Percentiles rank a stretch among this genome's conserved stretches.
phyloP scores from a whole-genome alignment of 2,113 vertebrate species.

The Sterna hirundo region DNA sequence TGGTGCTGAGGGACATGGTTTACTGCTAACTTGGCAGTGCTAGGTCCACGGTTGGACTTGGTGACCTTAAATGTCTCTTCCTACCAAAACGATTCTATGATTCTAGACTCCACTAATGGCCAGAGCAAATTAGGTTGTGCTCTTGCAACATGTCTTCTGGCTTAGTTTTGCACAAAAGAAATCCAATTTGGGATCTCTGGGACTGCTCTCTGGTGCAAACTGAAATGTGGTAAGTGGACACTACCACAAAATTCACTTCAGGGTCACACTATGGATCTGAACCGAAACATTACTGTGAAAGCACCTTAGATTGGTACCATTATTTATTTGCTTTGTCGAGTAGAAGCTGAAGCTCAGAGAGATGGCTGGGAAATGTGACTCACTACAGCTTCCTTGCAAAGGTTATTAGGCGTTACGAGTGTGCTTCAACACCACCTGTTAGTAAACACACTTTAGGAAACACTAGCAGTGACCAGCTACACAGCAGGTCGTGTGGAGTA shows the following conservation, averaged over 20 bases:
- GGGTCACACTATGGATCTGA: background rate
- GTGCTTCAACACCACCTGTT: background rate
- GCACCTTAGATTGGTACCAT: background rate
- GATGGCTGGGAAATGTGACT: background rate
- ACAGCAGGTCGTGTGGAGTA: background rate
- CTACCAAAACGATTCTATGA: background rate
- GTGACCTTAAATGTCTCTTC: background rate
- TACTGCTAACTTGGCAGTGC: background rate
- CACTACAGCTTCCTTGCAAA: background rate
- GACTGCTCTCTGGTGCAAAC: background rate
- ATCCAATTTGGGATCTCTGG: background rate
- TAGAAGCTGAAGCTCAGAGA: background rate
- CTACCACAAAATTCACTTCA: background rate
- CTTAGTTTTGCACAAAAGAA: background rate
- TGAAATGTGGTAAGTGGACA: fast-evolving
- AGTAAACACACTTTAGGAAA: background rate
- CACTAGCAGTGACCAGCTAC: background rate
- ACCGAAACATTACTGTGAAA: background rate
- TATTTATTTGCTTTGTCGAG: background rate
- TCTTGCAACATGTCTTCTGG: background rate
- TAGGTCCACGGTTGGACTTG: background rate
- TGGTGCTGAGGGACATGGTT: background rate
- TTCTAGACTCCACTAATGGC: fast-evolving
- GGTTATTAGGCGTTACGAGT: background rate
- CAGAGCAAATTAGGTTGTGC: background rate